These are phyloP conservation scores for Sitophilus oryzae DNA, from an alignment of 1,140 invertebrate genomes.

Conservation along the genomic window DNA sequence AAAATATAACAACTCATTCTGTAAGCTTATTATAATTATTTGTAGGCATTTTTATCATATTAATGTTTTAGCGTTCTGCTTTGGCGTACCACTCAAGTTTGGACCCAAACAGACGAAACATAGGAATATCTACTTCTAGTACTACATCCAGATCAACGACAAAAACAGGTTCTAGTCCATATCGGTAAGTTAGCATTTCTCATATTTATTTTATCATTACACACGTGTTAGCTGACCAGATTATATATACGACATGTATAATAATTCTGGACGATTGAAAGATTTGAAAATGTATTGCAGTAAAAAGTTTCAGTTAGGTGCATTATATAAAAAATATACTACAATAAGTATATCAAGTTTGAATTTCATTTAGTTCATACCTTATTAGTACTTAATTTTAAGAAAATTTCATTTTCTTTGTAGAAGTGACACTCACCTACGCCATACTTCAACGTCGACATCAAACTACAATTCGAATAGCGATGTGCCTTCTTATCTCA, in stretches of 20 bases:
- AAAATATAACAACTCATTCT: conserved; percentile 60
- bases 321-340: too few relatives aligned
- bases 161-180: conserved; percentile 89
- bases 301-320: too few relatives aligned
- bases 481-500: conserved; percentile 63
- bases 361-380: too few relatives aligned
- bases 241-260: too few relatives aligned
- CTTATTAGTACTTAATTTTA: too few relatives aligned
- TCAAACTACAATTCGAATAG: conserved; percentile 76
- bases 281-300: too few relatives aligned
- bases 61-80: conserved; percentile 66
- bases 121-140: conserved; percentile 92
- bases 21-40: too few relatives aligned
- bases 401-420: not conserved
- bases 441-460: conserved; percentile 74
- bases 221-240: too few relatives aligned
- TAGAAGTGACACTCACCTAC: conserved; percentile 70
- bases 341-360: too few relatives aligned
- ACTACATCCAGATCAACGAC: conserved; percentile 91
- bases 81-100: conserved; percentile 70
- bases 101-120: conserved; percentile 62
- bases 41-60: too few relatives aligned
- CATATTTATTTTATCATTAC: too few relatives aligned
- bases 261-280: too few relatives aligned
- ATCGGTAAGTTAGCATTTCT: conserved; percentile 52